Conservation (phyloP, 2,113 vertebrate species). For the Scomber scombrus region DNA sequence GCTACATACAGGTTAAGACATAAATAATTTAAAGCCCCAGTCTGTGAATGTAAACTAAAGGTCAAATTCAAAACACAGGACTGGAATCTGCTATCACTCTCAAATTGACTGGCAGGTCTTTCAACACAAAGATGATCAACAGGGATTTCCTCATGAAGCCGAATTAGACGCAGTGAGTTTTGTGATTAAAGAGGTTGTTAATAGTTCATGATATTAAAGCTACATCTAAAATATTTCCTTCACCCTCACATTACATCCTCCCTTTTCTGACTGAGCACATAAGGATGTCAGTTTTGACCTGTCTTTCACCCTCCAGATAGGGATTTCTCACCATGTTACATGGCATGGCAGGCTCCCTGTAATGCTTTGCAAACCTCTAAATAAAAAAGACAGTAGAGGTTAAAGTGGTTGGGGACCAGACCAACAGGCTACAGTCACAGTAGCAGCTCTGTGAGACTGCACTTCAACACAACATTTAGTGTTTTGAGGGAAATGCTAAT, state of each 20-base stretch:
- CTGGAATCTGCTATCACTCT: conserved; percentile 19
- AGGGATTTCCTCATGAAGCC: not conserved
- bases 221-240: too few species aligned
- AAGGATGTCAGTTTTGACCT: too few species aligned
- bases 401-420: not conserved
- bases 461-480: not conserved
- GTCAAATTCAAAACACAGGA: conserved; percentile 59
- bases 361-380: not conserved
- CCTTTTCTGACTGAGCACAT: too few species aligned
- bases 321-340: too few species aligned
- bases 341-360: too few species aligned
- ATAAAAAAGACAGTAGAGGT: not conserved
- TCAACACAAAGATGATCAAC: not conserved
- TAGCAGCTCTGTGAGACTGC: not conserved
- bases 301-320: too few species aligned
- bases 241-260: too few species aligned
- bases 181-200: not conserved
- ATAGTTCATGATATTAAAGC: not conserved
- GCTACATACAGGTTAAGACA: conserved; percentile 39
- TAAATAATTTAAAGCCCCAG: conserved; percentile 65
- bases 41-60: conserved; percentile 69
- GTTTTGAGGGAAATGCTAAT: too few species aligned
- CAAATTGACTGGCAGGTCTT: conserved; percentile 9
- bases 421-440: too few species aligned
- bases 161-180: too few species aligned